A percentile compares a stretch with the other conserved stretches of the same genome.
Conservation (phyloP, 2,888 invertebrate genomes). For the Isoperla grammatica region DNA sequence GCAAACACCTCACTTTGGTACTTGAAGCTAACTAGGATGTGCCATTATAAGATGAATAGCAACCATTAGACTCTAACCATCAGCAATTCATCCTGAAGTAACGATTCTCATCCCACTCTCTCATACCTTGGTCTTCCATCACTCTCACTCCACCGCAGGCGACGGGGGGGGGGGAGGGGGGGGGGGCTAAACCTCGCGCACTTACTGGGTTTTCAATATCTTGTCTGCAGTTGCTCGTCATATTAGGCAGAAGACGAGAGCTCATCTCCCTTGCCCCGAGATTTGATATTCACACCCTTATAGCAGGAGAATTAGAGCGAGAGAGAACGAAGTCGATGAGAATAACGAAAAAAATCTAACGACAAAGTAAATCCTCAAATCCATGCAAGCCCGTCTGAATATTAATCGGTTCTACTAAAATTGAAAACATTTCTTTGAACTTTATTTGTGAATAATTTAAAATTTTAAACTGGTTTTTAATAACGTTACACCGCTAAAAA, state of each 20-base stretch:
- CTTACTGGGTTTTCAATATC: no score
- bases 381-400: no score
- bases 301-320: background rate
- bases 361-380: no score
- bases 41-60: conserved; percentile 1
- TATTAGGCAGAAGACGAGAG: no score
- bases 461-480: no score
- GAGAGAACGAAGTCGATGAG: no score
- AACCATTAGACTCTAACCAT: background rate
- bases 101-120: background rate
- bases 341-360: no score
- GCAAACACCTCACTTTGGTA: background rate
- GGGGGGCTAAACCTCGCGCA: no score
- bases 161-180: background rate
- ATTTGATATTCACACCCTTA: background rate
- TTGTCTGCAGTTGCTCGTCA: background rate
- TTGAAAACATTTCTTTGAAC: no score
- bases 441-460: no score
- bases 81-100: background rate
- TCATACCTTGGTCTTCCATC: background rate
- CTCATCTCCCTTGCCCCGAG: background rate
- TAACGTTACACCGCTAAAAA: no score
- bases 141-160: background rate
- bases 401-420: no score
- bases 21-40: background rate